phyloP scores from a whole-genome alignment of 2,797 vertebrate genomes.

The Malurus leucopterus region DNA sequence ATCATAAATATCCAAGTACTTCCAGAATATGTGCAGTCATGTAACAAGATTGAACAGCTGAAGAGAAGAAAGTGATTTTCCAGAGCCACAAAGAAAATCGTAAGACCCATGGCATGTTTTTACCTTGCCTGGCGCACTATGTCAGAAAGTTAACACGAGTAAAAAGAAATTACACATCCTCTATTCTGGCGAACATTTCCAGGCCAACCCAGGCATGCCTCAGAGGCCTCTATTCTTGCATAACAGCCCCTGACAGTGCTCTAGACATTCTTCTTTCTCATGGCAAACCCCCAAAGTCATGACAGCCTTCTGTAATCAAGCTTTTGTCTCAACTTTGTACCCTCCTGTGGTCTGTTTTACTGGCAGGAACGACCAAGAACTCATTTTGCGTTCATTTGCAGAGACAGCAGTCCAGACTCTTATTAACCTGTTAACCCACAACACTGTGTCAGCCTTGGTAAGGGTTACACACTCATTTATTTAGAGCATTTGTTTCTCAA shows the following conservation, averaged over 20 bases:
- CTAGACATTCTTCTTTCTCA: background rate
- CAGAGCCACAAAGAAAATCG: background rate
- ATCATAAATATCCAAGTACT: background rate
- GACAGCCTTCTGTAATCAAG: background rate
- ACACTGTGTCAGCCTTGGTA: background rate
- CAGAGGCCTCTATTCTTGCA: background rate
- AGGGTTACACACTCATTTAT: background rate
- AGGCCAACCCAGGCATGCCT: background rate
- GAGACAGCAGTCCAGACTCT: background rate
- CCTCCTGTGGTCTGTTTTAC: background rate
- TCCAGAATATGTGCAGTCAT: background rate
- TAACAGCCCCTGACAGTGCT: background rate
- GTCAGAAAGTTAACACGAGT: background rate
- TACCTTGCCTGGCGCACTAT: background rate
- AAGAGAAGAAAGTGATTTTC: constrained; percentile 3
- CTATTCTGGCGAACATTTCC: background rate
- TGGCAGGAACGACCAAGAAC: background rate
- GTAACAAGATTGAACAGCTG: background rate
- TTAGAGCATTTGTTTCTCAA: background rate
- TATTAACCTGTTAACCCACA: background rate
- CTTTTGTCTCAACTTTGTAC: background rate
- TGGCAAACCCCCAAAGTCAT: background rate
- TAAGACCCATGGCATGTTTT: background rate
- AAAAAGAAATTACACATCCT: background rate
- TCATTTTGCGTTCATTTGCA: background rate